These are phyloP conservation scores for Nemoura dubitans DNA, from an alignment of 2,888 invertebrate species.

Conservation along the genomic window DNA sequence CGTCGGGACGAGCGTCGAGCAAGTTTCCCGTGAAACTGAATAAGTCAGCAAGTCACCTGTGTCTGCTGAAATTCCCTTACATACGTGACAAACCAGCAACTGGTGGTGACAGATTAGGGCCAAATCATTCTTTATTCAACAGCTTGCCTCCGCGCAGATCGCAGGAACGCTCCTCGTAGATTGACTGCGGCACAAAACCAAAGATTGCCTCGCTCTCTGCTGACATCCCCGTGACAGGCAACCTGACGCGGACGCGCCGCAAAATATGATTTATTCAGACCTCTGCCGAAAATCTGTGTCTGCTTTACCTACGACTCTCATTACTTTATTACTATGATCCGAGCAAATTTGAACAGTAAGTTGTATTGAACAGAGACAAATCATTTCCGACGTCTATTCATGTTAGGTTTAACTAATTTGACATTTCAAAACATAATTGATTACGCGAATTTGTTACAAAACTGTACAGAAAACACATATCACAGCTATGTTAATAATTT, in stretches of 20 bases:
- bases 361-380: constrained; percentile 7
- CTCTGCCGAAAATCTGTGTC: neutral
- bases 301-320: neutral
- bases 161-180: neutral
- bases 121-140: constrained; percentile 27
- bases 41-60: constrained; percentile 1
- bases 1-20: neutral
- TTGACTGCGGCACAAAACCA: neutral
- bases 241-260: constrained; percentile 8
- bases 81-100: constrained; percentile 18
- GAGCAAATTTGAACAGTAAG: neutral
- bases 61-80: neutral
- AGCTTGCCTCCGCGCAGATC: neutral
- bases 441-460: neutral
- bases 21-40: neutral
- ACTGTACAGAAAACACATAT: neutral
- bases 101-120: constrained; percentile 34
- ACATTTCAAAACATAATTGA: neutral
- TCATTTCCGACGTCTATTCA: neutral
- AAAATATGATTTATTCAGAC: neutral
- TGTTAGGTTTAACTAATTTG: neutral
- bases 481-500: neutral
- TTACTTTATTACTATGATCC: neutral
- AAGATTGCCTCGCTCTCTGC: neutral
- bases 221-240: neutral